These are phyloP conservation scores for Coenobita brevimanus DNA, from an alignment of 1,140 invertebrate species.

Conservation along the genomic window DNA sequence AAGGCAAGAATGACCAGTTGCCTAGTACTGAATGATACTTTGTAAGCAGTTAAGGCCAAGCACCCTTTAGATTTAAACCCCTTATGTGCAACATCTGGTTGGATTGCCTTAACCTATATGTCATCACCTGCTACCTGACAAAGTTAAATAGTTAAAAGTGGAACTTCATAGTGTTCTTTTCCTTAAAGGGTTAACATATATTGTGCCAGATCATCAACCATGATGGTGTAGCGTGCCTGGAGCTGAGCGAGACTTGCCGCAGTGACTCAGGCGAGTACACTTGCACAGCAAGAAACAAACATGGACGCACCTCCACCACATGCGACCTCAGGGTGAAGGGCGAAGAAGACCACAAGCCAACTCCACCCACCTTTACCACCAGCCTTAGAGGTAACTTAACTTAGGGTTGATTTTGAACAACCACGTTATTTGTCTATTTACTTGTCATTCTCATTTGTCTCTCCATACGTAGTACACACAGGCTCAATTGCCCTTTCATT, in stretches of 20 bases:
- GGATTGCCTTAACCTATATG: too few relatives aligned
- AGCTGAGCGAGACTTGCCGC: constrained; percentile 78
- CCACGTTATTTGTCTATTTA: neutral
- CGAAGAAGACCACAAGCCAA: constrained; percentile 80
- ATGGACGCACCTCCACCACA: constrained; percentile 81
- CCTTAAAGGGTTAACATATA: too few relatives aligned
- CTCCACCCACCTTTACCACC: constrained; percentile 82
- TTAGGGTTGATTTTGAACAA: neutral
- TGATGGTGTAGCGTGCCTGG: constrained; percentile 83
- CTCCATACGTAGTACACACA: neutral
- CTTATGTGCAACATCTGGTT: too few relatives aligned
- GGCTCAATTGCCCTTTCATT: neutral
- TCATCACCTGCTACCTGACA: too few relatives aligned
- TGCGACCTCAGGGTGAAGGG: constrained; percentile 81
- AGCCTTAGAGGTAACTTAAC: constrained; percentile 80
- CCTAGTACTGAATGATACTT: too few relatives aligned
- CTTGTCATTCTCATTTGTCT: neutral
- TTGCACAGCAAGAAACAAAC: constrained; percentile 83
- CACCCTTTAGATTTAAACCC: too few relatives aligned
- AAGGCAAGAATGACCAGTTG: too few relatives aligned
- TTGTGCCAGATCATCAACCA: constrained; percentile 73
- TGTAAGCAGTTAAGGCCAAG: too few relatives aligned
- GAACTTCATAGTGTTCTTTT: too few relatives aligned
- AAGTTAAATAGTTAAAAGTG: too few relatives aligned
- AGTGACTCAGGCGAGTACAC: constrained; percentile 72